These are phyloP conservation scores for Mormyrus iriodes DNA, from an alignment of 2,113 vertebrate genomes.

Conservation along the genomic window DNA sequence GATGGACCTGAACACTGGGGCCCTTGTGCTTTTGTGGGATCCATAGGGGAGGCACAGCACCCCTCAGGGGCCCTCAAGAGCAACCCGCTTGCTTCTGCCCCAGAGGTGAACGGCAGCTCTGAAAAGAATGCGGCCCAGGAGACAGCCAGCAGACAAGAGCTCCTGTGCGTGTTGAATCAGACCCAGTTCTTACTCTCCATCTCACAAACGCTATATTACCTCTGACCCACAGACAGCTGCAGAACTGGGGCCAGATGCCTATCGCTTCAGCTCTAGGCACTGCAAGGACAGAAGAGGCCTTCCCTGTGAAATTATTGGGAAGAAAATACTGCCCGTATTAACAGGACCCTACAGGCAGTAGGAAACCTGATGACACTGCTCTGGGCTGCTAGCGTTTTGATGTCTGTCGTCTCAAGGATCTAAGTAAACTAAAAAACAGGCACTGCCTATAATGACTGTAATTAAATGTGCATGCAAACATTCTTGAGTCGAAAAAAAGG, in stretches of 20 bases:
- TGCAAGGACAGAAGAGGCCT: slow-evolving; percentile 7
- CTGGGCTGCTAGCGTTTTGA: slow-evolving; percentile 1
- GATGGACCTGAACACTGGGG: slow-evolving; percentile 51
- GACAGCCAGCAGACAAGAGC: slow-evolving; percentile 58
- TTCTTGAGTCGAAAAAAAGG: slow-evolving; percentile 4
- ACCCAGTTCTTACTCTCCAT: slow-evolving; percentile 49
- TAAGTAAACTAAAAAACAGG: slow-evolving; percentile 19
- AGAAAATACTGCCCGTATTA: slow-evolving; percentile 15
- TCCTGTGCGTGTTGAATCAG: slow-evolving; percentile 59
- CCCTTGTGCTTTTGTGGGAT: slow-evolving; percentile 44
- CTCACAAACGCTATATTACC: slow-evolving; percentile 19
- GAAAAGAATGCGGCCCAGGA: slow-evolving; percentile 55
- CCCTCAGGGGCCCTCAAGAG: slow-evolving; percentile 4
- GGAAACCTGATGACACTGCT: slow-evolving; percentile 21
- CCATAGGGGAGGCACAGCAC: slow-evolving; percentile 38
- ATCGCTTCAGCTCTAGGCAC: slow-evolving; percentile 27
- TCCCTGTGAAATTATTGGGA: slow-evolving; percentile 22
- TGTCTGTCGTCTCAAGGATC: slow-evolving; percentile 15
- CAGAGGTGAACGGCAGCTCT: slow-evolving; percentile 45
- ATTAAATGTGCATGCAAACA: slow-evolving; percentile 26
- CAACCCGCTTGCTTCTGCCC: slow-evolving; percentile 44
- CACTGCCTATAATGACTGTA: slow-evolving; percentile 23
- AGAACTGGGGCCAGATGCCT: slow-evolving; percentile 26
- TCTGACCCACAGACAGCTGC: slow-evolving; percentile 18
- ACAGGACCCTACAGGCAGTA: slow-evolving; percentile 25